Conservation (phyloP, 1,140 invertebrate genomes). For the Frieseomelitta varia region DNA sequence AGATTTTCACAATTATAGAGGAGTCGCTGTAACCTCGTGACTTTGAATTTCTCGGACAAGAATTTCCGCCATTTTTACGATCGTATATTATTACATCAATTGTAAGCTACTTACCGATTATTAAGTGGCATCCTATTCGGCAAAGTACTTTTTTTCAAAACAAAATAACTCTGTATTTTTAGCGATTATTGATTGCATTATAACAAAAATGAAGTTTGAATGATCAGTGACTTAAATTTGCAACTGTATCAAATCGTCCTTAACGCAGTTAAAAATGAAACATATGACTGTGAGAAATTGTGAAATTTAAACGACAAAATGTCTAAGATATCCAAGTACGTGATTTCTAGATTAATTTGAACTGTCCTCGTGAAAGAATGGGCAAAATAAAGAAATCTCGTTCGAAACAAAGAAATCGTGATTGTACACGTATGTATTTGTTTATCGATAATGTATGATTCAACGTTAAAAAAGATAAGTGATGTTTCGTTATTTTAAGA, state of each 20-base stretch:
- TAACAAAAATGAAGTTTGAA: neutral
- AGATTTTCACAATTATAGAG: neutral
- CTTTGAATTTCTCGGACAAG: neutral
- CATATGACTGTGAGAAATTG: neutral
- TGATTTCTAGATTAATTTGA: neutral
- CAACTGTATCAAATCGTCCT: neutral
- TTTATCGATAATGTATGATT: neutral
- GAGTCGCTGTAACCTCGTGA: neutral
- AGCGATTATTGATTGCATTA: neutral
- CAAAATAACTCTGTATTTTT: neutral
- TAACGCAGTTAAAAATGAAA: neutral
- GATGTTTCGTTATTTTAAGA: neutral
- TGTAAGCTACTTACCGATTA: neutral
- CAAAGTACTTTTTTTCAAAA: neutral
- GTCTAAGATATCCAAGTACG: no score
- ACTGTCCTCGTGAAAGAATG: neutral
- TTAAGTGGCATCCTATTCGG: neutral
- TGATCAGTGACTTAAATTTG: neutral
- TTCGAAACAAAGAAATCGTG: neutral
- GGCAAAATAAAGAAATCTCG: neutral
- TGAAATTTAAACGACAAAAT: neutral
- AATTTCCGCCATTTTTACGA: conserved; percentile 1
- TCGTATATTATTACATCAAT: conserved; percentile 1
- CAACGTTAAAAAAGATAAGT: neutral
- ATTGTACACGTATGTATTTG: neutral